Percentiles rank a stretch among this genome's conserved stretches.
Evolutionary conservation across 2,113 vertebrate genomes (phyloP).

Genomic region (Orycteropus afer): DNA sequence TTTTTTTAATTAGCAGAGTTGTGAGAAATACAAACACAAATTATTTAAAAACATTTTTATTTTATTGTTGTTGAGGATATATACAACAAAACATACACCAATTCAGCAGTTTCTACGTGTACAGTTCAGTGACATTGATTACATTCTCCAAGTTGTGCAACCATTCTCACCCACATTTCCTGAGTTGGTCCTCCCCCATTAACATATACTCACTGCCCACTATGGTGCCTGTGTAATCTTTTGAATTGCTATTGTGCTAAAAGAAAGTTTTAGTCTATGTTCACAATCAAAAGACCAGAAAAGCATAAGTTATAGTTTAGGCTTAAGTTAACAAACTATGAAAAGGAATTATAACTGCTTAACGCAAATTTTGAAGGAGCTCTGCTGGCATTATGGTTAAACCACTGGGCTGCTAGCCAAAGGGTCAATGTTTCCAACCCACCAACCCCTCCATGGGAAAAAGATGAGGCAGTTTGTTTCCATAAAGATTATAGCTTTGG

Average conservation of each 20-base stretch:
- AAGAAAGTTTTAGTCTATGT: background rate
- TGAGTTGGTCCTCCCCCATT: background rate
- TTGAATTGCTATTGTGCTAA: background rate
- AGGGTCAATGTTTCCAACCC: too few species aligned
- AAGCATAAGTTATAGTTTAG: background rate
- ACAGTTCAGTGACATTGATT: background rate
- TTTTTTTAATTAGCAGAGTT: conserved; percentile 20
- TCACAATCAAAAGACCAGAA: background rate
- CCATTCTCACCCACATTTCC: background rate
- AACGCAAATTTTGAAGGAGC: too few species aligned
- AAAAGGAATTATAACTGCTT: conserved; percentile 13
- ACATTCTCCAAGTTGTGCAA: background rate
- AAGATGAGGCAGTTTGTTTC: too few species aligned
- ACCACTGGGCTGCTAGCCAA: too few species aligned
- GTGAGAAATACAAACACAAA: background rate
- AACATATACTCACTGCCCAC: background rate
- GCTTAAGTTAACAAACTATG: background rate
- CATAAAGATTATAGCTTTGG: too few species aligned
- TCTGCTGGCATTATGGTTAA: too few species aligned
- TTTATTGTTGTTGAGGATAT: background rate
- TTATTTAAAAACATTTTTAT: background rate
- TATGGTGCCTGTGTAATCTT: background rate
- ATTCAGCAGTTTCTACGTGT: background rate
- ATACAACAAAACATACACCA: background rate
- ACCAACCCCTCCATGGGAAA: too few species aligned